Base-by-base conservation (phyloP, 2,888 invertebrate genomes). In the Epinotia ramella region DNA sequence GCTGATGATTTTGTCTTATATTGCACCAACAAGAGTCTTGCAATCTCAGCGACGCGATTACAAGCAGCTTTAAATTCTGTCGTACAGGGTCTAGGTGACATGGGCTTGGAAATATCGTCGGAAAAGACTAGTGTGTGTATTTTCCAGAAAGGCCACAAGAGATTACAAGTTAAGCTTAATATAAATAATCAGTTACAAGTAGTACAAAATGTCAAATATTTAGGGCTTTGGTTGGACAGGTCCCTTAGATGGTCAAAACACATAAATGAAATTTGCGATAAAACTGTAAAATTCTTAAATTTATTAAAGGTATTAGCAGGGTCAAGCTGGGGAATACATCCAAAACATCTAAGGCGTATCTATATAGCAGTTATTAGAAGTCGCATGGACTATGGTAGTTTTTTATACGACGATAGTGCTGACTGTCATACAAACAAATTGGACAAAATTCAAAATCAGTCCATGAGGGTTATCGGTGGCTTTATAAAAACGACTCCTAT, bases 371-470 rank as follows among this genome's bases (percentile, higher is more conserved):
- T 68, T 18, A 16, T 68, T 20, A 44, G 68, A 33, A 68, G 20
- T 20, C 20, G 20, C 20, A 20, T 20, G 20, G 20, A 20, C 20
- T 20, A 20, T 20, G 20, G 20, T 53, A 16, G 65, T 28, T 66
- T 66, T 28, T 16, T 66, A 28, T 66, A 24, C 28, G 65, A 53
- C n/a, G 49, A 66, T n/a, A 16, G 65, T 24, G 65, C 65, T 16
- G 12, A 66, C 49, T 24, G 53, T 6, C 24, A 66, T 53, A 66
- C 49, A 12, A 49, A 9, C 28, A 67, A 67, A 67, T 40, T 67
- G 24, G 57, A 67, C n/a, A 56, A 67, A 67, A 16, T 67, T 1
- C 67, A 67, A 18, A 67, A 67, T 28, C 67, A 56, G 16, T 56
- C 33, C n/a, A 56, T 67, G 57, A 56, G 57, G 12, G 33, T 57